These are phyloP conservation scores for Micromussa lordhowensis DNA, from an alignment of 92 coral and sea anemone genomes.

Conservation along the genomic window DNA sequence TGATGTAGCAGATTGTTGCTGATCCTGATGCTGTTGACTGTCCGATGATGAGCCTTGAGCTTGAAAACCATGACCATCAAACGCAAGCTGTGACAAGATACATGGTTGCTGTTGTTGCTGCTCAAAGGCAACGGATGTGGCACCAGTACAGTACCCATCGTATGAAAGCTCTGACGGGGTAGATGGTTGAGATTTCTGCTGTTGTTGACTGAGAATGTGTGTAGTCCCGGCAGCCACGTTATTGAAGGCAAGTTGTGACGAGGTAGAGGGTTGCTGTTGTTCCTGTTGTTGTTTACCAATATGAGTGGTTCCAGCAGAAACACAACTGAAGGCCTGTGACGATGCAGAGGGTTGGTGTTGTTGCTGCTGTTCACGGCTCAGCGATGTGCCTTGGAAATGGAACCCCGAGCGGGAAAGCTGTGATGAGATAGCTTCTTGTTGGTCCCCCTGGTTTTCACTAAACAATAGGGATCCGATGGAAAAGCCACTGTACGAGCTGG, in stretches of 20 bases:
- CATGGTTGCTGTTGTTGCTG: conserved; percentile 29
- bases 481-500: conserved; percentile 15
- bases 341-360: conserved; percentile 24
- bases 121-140: conserved; percentile 11
- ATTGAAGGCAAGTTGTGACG: conserved; percentile 24
- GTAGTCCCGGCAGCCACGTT: conserved; percentile 11
- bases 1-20: conserved; percentile 15
- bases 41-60: neutral
- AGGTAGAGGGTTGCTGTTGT: conserved; percentile 21
- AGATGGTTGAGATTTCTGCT: conserved; percentile 12
- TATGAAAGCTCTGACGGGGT: conserved; percentile 9
- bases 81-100: conserved; percentile 17
- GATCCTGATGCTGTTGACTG: conserved; percentile 21
- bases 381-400: conserved; percentile 7
- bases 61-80: conserved; percentile 18
- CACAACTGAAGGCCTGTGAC: conserved; percentile 24
- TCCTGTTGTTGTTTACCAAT: conserved; percentile 5
- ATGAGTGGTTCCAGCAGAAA: conserved; percentile 13
- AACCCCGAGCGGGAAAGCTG: conserved; percentile 19
- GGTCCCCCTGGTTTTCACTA: conserved; percentile 17
- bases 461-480: neutral
- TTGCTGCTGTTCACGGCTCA: conserved; percentile 23
- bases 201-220: conserved; percentile 21
- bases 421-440: conserved; percentile 8
- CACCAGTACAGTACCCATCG: conserved; percentile 18